These are phyloP conservation scores for Rhincodon typus DNA, from an alignment of 2,797 vertebrate species.

Conservation along the genomic window DNA sequence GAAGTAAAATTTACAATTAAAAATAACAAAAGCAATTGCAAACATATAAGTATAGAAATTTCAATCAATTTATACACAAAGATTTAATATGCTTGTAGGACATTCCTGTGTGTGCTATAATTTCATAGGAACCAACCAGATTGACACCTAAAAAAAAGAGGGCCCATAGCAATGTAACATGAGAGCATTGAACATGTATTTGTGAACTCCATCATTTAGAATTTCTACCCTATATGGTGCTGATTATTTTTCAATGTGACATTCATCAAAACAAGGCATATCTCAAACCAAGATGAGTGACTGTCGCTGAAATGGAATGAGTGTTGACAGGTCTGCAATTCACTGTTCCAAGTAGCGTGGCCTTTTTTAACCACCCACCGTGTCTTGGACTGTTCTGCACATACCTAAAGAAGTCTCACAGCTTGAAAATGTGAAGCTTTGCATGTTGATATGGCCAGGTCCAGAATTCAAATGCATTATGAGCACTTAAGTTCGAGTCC, in stretches of 20 bases:
- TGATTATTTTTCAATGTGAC: neutral
- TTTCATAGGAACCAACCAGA: conserved; percentile 22
- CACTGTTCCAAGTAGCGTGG: neutral
- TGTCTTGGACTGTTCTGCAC: conserved; percentile 21
- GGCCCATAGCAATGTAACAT: neutral
- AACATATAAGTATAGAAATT: neutral
- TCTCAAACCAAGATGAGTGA: neutral
- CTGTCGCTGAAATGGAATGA: neutral
- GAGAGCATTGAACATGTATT: neutral
- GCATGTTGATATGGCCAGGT: conserved; percentile 2
- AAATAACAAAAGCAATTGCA: conserved; percentile 5
- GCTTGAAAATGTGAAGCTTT: neutral
- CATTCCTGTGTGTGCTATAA: neutral
- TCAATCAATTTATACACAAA: neutral
- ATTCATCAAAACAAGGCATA: neutral
- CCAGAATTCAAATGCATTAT: neutral
- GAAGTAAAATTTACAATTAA: neutral
- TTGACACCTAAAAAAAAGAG: neutral
- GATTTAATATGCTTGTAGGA: neutral
- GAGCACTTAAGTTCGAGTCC: neutral
- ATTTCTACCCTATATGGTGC: neutral
- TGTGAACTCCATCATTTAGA: neutral
- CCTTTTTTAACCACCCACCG: conserved; percentile 4
- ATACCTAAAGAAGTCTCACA: neutral
- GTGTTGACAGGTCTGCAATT: conserved; percentile 18